A percentile compares a stretch with the other conserved stretches of the same genome.
Conservation (phyloP, 1,140 invertebrate species). For the Oncopeltus fasciatus region DNA sequence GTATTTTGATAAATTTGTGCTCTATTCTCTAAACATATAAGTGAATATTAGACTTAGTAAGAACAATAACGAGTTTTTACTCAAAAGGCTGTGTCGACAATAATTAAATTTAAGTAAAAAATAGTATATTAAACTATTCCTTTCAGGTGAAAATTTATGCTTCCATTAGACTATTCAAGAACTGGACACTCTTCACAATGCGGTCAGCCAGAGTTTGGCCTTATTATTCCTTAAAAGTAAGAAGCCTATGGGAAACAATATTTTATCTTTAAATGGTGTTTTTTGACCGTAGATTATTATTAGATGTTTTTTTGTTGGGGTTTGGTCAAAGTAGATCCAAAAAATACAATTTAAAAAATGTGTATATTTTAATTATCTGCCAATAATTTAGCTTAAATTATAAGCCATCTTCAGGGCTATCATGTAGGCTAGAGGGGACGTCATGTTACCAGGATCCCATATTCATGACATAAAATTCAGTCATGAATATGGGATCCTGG, state of each 20-base stretch:
- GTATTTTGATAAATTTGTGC: not conserved
- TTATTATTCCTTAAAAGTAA: not conserved
- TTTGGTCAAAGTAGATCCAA: no score
- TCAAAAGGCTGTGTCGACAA: conserved; percentile 24
- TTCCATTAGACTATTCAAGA: not conserved
- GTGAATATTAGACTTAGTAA: not conserved
- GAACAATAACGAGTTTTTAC: conserved; percentile 21
- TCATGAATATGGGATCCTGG: no score
- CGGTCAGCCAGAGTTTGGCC: not conserved
- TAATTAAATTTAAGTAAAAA: conserved; percentile 20
- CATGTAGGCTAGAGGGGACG: no score
- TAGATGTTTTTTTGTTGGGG: no score
- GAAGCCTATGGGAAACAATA: not conserved
- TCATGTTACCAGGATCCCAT: no score
- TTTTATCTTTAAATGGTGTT: not conserved
- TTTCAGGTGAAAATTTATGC: not conserved
- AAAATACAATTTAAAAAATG: no score
- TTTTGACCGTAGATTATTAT: no score
- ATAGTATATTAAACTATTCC: not conserved
- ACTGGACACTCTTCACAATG: not conserved
- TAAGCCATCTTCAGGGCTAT: no score
- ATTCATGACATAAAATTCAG: no score
- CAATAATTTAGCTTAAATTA: no score
- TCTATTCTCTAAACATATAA: not conserved
- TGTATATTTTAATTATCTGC: no score